Percentiles rank a stretch among this genome's conserved stretches.
Conservation (phyloP, 2,797 vertebrate species). For the Premnoplex brunnescens region DNA sequence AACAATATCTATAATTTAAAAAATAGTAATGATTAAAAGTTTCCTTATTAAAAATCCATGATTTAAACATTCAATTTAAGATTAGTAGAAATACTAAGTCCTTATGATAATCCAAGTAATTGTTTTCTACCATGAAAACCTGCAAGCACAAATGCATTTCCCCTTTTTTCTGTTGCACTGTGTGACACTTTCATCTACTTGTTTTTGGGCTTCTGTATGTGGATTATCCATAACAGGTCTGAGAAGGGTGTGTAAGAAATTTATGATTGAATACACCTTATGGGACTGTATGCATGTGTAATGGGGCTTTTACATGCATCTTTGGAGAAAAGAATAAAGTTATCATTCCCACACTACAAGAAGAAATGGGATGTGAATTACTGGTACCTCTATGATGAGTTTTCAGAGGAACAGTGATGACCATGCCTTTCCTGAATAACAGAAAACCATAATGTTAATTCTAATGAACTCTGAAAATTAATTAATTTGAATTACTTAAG, state of each 20-base stretch:
- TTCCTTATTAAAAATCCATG: background rate
- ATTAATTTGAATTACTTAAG: background rate
- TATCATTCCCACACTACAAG: background rate
- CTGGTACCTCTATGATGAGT: background rate
- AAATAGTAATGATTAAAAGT: background rate
- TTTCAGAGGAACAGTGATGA: background rate
- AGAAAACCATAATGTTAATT: background rate
- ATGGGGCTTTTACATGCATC: background rate
- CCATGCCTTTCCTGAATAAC: background rate
- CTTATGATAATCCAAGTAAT: background rate
- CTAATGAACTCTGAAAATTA: background rate
- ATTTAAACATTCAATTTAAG: background rate
- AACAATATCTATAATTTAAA: background rate
- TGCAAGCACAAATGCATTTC: background rate
- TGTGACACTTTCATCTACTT: background rate
- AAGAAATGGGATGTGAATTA: background rate
- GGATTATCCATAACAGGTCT: background rate
- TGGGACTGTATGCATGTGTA: background rate
- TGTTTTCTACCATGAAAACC: background rate
- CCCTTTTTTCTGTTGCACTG: rapidly evolving
- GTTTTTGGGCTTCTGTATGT: background rate
- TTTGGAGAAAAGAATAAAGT: background rate
- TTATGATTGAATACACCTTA: background rate
- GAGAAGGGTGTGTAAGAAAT: background rate
- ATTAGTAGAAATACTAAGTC: background rate